Conservation (phyloP, 2,113 vertebrate genomes). For the Gobiocypris rarus region DNA sequence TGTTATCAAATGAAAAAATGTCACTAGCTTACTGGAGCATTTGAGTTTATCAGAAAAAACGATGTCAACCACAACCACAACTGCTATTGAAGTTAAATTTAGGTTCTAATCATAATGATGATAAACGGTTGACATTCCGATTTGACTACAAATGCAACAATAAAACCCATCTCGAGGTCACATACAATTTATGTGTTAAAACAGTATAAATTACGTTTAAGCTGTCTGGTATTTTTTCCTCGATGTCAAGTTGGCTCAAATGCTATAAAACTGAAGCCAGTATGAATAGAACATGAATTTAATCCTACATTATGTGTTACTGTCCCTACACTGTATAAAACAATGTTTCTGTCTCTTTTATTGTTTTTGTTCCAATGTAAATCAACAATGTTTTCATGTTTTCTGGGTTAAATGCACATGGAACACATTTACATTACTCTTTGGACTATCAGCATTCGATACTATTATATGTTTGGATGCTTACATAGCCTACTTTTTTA, state of each 20-base stretch:
- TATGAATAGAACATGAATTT: not conserved
- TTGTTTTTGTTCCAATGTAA: not conserved
- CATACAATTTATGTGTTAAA: not conserved
- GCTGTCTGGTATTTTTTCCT: slow-evolving; percentile 5
- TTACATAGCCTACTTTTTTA: not conserved
- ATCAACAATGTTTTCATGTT: not conserved
- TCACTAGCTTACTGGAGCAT: not conserved
- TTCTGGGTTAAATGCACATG: not conserved
- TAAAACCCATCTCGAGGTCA: not conserved
- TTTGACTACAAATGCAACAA: not conserved
- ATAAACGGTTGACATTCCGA: not conserved
- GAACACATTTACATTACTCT: not conserved
- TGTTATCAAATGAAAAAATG: not conserved
- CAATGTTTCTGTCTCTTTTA: not conserved
- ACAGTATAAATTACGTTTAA: not conserved
- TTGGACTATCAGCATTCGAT: not conserved
- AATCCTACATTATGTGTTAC: not conserved
- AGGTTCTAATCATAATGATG: not conserved
- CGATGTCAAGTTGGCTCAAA: not conserved
- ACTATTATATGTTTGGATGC: too few relatives aligned
- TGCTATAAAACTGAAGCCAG: not conserved
- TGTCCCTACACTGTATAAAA: not conserved
- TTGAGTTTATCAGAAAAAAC: not conserved
- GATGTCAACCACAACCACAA: too few relatives aligned
- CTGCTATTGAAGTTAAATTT: not conserved